Percentiles rank a stretch among this genome's conserved stretches.
Evolutionary conservation across 1,140 invertebrate species (phyloP).

Genomic region (Galleria mellonella): DNA sequence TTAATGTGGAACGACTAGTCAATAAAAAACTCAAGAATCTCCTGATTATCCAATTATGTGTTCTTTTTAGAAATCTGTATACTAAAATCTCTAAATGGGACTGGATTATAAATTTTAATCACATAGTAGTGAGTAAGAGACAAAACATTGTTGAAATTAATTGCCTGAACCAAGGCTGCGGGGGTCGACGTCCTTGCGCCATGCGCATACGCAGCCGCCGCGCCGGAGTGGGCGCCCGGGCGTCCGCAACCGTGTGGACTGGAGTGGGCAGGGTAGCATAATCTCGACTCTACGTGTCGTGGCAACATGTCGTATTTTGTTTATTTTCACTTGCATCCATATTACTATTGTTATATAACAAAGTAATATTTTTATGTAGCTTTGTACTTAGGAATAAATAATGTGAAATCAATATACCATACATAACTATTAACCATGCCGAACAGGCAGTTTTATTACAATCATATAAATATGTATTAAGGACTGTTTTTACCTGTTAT

Average conservation of each 20-base stretch:
- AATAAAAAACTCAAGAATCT: neutral
- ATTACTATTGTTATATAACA: no score
- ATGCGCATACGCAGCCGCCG: neutral
- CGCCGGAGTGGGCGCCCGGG: conserved; percentile 19
- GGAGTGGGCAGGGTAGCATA: conserved; percentile 7
- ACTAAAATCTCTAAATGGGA: conserved; percentile 4
- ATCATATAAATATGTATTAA: no score
- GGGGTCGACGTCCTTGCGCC: conserved; percentile 49
- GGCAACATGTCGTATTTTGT: neutral
- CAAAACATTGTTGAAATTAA: conserved; percentile 58
- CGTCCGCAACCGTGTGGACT: neutral
- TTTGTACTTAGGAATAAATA: no score
- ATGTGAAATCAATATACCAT: no score
- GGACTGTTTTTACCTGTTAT: no score
- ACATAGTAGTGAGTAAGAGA: conserved; percentile 23
- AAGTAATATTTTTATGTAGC: no score
- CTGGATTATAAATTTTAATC: conserved; percentile 16
- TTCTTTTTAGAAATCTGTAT: conserved; percentile 1
- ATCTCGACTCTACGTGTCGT: conserved; percentile 10
- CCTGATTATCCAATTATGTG: conserved; percentile 1
- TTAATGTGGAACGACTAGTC: neutral
- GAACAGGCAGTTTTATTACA: no score
- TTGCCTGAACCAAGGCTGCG: conserved; percentile 52
- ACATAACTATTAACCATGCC: no score
- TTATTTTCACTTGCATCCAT: no score